phyloP scores from a whole-genome alignment of 2,888 invertebrate genomes.

The Gisinianus flammeolus region DNA sequence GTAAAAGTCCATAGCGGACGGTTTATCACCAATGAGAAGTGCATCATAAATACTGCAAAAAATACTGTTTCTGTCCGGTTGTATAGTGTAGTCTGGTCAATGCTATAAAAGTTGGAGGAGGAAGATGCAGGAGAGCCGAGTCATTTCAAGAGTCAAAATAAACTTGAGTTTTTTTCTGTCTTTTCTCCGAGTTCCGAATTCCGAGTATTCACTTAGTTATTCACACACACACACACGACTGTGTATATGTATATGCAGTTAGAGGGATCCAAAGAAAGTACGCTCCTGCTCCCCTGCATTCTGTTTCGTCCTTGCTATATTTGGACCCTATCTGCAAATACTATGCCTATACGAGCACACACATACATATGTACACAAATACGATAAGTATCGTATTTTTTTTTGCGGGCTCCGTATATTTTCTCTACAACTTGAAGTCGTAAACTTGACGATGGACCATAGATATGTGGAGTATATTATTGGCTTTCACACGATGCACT shows the following conservation, averaged over 20 bases:
- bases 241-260: not conserved
- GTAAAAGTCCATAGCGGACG: too few species aligned
- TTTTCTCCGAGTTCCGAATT: too few species aligned
- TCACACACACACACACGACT: not conserved
- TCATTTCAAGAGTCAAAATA: too few species aligned
- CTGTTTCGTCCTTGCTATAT: not conserved
- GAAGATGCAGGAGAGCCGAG: too few species aligned
- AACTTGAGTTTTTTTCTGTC: too few species aligned
- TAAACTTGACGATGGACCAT: not conserved
- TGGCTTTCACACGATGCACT: not conserved
- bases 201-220: too few species aligned
- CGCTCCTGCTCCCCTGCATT: not conserved
- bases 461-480: not conserved
- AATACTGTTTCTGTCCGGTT: not conserved
- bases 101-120: too few species aligned
- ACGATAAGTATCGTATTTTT: not conserved
- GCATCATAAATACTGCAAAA: slow-evolving; percentile 27
- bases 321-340: too few species aligned
- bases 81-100: too few species aligned
- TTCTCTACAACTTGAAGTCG: not conserved
- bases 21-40: slow-evolving; percentile 1
- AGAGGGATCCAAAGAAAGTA: not conserved
- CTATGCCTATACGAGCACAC: too few species aligned
- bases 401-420: not conserved
- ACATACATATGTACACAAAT: not conserved